Percentiles rank a stretch among this genome's conserved stretches.
phyloP scores from a whole-genome alignment of 2,797 vertebrate species.

The Mycteria americana region DNA sequence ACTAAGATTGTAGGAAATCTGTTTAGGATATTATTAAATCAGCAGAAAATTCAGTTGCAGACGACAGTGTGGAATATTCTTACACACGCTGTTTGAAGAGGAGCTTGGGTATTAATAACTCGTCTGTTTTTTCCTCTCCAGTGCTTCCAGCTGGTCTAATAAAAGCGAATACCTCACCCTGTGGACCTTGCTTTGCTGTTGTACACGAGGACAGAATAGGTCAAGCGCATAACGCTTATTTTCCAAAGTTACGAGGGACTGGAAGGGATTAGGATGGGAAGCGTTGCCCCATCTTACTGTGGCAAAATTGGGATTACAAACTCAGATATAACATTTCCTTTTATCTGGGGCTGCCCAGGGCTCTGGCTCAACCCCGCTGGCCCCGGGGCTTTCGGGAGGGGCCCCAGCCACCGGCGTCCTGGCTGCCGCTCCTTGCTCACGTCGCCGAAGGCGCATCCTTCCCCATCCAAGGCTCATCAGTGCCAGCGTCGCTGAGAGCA shows the following conservation, averaged over 20 bases:
- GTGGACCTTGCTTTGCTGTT: neutral
- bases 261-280: neutral
- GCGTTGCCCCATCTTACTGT: neutral
- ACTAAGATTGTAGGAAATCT: neutral
- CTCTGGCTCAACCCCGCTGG: neutral
- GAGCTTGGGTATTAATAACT: neutral
- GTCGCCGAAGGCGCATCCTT: fast-evolving
- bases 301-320: neutral
- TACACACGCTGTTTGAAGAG: neutral
- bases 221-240: neutral
- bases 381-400: neutral
- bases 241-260: neutral
- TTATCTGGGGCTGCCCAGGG: neutral
- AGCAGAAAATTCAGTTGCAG: neutral
- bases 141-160: neutral
- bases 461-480: fast-evolving
- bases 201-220: neutral
- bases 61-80: neutral
- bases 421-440: neutral
- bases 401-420: neutral
- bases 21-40: neutral
- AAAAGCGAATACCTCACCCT: neutral
- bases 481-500: neutral
- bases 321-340: neutral
- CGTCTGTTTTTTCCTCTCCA: neutral